Evolutionary conservation across 2,113 vertebrate genomes (phyloP).

Genomic region (Megaptera novaeangliae): DNA sequence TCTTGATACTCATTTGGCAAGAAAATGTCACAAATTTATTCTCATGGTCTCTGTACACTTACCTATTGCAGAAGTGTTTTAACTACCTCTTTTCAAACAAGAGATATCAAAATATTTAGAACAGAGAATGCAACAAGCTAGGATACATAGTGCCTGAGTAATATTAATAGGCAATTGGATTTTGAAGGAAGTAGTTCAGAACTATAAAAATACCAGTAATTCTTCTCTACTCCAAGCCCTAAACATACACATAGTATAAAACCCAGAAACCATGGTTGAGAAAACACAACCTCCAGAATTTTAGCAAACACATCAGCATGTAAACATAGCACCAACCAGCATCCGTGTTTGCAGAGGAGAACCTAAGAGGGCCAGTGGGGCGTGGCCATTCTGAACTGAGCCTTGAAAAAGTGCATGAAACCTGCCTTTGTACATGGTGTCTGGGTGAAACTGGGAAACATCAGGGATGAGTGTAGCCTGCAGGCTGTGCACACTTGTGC

Average conservation of each 20-base stretch:
- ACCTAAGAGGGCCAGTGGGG: background rate
- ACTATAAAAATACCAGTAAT: background rate
- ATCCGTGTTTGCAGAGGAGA: background rate
- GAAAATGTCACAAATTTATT: slow-evolving; percentile 34
- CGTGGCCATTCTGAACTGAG: background rate
- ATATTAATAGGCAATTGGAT: background rate
- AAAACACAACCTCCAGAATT: background rate
- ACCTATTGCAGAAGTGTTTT: background rate
- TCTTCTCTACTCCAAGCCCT: background rate
- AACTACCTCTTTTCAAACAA: background rate
- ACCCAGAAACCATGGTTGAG: background rate
- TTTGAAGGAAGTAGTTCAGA: background rate
- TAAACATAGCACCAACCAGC: background rate
- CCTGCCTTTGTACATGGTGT: background rate
- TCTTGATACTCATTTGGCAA: background rate
- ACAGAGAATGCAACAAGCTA: background rate
- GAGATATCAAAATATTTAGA: background rate
- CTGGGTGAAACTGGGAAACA: background rate
- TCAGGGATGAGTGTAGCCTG: background rate
- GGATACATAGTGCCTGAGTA: background rate
- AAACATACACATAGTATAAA: background rate
- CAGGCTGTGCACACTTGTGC: background rate
- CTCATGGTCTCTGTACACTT: background rate
- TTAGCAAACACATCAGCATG: background rate
- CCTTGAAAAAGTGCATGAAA: background rate